Percentiles rank a stretch among this genome's conserved stretches.
Conservation (phyloP, 2,888 invertebrate species). For the Slavum lentiscoides region DNA sequence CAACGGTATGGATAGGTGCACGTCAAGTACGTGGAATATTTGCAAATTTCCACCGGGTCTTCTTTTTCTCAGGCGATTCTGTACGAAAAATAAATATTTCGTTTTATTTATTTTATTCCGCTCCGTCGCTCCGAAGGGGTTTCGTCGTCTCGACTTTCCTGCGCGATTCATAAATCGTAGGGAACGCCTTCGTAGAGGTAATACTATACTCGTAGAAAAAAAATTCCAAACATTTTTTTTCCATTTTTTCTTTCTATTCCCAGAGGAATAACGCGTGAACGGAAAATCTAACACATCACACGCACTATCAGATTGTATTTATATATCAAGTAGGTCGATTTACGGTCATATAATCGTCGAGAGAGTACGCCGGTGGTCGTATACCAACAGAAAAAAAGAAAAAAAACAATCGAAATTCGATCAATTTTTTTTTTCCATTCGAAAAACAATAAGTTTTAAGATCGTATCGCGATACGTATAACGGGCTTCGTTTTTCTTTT, state of each 20-base stretch:
- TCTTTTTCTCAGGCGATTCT: too few relatives aligned
- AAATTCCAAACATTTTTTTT: neutral
- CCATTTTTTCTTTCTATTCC: neutral
- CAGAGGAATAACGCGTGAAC: neutral
- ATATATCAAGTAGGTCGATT: neutral
- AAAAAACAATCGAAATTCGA: neutral
- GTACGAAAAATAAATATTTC: too few relatives aligned
- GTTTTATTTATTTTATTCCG: too few relatives aligned
- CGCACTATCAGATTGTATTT: neutral
- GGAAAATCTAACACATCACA: neutral
- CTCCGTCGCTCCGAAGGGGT: too few relatives aligned
- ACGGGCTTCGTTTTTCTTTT: too few relatives aligned
- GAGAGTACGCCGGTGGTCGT: neutral
- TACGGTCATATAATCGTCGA: slow-evolving; percentile 13
- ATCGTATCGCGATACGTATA: too few relatives aligned
- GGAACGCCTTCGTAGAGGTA: neutral
- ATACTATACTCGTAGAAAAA: neutral
- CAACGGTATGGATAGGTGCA: too few relatives aligned
- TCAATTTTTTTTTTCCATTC: neutral
- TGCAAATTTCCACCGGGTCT: too few relatives aligned
- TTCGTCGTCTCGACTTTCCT: too few relatives aligned
- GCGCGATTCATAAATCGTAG: too few relatives aligned
- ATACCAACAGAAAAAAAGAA: too few relatives aligned
- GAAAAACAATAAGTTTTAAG: neutral
- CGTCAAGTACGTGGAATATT: too few relatives aligned